Percentiles rank a stretch among this genome's conserved stretches.
Evolutionary conservation across 2,888 invertebrate genomes (phyloP).

Genomic region (Drosophila dives): DNA sequence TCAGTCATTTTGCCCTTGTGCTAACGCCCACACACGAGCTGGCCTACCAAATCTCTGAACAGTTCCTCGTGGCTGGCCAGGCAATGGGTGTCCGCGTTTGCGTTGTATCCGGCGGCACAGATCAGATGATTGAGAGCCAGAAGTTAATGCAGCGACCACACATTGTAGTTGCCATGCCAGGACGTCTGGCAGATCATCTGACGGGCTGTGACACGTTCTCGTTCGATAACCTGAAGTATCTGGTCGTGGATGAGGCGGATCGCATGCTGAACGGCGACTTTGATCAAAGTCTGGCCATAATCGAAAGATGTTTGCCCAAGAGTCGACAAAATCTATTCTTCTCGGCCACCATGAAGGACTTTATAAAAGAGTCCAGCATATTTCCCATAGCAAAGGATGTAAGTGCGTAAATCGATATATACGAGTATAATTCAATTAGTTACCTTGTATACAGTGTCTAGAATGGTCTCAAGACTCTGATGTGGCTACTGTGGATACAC

Average conservation of each 20-base stretch:
- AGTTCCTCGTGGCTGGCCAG: conserved; percentile 96
- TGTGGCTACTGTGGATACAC: conserved; percentile 93
- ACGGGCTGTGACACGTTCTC: conserved; percentile 93
- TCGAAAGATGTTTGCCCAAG: conserved; percentile 91
- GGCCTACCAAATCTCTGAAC: conserved; percentile 97
- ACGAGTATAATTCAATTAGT: background rate
- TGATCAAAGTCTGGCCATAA: conserved; percentile 92
- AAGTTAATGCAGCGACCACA: conserved; percentile 95
- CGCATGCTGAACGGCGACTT: conserved; percentile 90
- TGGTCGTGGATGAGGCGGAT: conserved; percentile 99
- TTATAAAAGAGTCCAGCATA: conserved; percentile 89
- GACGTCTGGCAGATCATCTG: conserved; percentile 96
- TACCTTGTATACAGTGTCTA: conserved; percentile 69
- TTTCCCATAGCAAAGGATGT: conserved; percentile 88
- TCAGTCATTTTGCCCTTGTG: conserved; percentile 97
- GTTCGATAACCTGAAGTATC: conserved; percentile 91
- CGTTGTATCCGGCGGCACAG: conserved; percentile 97
- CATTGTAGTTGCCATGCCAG: conserved; percentile 98
- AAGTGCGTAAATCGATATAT: conserved; percentile 58
- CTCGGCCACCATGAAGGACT: conserved; percentile 97
- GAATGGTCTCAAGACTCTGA: conserved; percentile 90
- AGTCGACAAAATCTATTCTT: conserved; percentile 95
- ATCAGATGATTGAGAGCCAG: conserved; percentile 94
- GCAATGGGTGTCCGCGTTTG: conserved; percentile 92
- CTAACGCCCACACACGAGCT: conserved; percentile 97